Base-by-base conservation (phyloP, 2,113 vertebrate species). In the Aptenodytes patagonicus region DNA sequence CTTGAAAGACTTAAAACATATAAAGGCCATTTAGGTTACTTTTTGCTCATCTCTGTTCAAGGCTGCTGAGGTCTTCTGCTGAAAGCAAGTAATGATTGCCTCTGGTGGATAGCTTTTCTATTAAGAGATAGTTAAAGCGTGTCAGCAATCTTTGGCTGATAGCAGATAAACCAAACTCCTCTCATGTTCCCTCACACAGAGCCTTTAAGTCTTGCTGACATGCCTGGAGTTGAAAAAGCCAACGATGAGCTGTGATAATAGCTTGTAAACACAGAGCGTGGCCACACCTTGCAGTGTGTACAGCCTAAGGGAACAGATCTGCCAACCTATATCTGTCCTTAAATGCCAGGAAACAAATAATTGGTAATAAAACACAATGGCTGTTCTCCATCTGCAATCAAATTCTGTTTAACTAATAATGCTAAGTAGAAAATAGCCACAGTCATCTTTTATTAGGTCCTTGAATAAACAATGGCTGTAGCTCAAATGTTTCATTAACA, bases 121-220 rank as follows among this genome's bases (percentile, higher is more conserved):
- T 91, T 76, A 88, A 58, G 77, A 87, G 71, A 28, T 47, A 73
- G 49, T 90, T 93, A 86, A 89, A 95, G 38, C 73, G 79, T 58
- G 61, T 79, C 90, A 85, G 70, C 84, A 84, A 16, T 86, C 72
- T 83, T 55, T 90, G 58, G 65, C 61, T 94, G 77, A 96, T 61
- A 76, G 61, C 76, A 95, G 93, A 94, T 78, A 91, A 97, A 93
- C 94, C 62, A 49, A 95, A 32, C 71, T 68, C 69, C 79, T 90
- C 76, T 95, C 31, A 5, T 28, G 71, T 92, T 95, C 61, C 73
- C 83, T 91, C 80, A 52, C 84, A 85, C 83, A 68, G 90, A 47
- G 19, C 57, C 73, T 89, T 89, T 95, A 92, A 87, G 73, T n/a
- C 85, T 91, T 97, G 94, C 75, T 97, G 97, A 96, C 68, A 52